Base-by-base conservation (phyloP, 2,888 invertebrate species). In the Tetranychus truncatus region DNA sequence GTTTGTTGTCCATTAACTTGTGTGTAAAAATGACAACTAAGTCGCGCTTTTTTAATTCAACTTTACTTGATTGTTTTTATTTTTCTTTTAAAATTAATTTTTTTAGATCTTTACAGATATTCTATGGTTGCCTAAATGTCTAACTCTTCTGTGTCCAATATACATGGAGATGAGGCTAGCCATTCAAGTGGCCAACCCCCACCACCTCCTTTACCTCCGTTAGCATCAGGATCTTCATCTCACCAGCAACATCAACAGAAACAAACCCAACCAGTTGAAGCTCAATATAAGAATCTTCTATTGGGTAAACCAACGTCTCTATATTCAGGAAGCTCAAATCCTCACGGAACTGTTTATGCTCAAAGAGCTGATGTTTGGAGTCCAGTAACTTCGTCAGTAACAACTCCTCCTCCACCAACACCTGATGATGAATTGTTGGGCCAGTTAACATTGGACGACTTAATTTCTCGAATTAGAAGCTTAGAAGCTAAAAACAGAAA, bases 401-500 rank as follows among this genome's bases (percentile, higher is more conserved):
- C 21, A 46, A 73, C 65, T 21, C 21, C 73, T 21, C 55, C 73
- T 11, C 15, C 74, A 24, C 44, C 44, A 20, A 67, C 67, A 18
- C 67, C 74, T 44, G 67, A 67, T 21, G 45, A 24, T 21, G 74
- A 74, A 34, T 44, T 67, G 34, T n/a, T 74, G 44, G 45, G 45
- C n/a, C 66, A 74, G 8, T 21, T 74, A 6, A 67, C 74, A 34
- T 15, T 8, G 8, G 74, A 74, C 18, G 69, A 74, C 9, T 34
- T 74, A 8, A 74, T 34, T 18, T 21, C 66, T n/a, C 66, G 67
- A 11, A 34, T 74, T 15, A 11, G 46, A 24, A 67, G 21, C 20
- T n/a, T 74, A 18, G 74, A 74, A 44, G 44, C 66, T 20, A 74
- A 46, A 67, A 74, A 74, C 24, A n/a, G 74, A 18, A 74, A 67